Percentiles rank a stretch among this genome's conserved stretches.
phyloP scores from a whole-genome alignment of 64 coral and sea anemone species.

The Anthopleura sola region DNA sequence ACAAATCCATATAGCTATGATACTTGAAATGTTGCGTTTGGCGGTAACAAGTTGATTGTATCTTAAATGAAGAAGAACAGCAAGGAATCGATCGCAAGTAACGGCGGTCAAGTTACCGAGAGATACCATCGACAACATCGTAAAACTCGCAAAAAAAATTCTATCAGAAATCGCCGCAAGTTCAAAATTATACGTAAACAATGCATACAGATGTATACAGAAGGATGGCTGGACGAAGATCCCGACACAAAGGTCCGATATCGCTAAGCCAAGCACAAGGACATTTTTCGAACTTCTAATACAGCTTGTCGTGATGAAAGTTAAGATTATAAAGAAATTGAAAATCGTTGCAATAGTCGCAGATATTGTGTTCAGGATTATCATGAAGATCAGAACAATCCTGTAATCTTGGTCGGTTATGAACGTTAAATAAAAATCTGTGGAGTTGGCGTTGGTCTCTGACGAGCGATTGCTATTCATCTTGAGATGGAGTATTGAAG shows the following conservation, averaged over 20 bases:
- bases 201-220: background rate
- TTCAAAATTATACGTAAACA: background rate
- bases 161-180: background rate
- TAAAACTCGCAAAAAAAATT: background rate
- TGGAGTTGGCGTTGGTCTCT: background rate
- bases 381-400: background rate
- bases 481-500: no score
- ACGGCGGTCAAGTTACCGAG: slow-evolving; percentile 6
- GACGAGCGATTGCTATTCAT: no score
- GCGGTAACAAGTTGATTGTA: slow-evolving; percentile 31
- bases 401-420: background rate
- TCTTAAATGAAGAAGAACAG: slow-evolving; percentile 10
- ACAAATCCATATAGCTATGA: background rate
- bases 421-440: background rate
- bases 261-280: slow-evolving; percentile 27
- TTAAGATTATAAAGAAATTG: slow-evolving; percentile 13
- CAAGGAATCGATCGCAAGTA: slow-evolving; percentile 26
- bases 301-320: background rate
- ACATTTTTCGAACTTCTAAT: slow-evolving; percentile 5
- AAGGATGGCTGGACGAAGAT: slow-evolving; percentile 20
- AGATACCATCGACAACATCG: background rate
- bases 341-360: background rate
- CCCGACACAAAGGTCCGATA: slow-evolving; percentile 24
- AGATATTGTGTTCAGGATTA: background rate
- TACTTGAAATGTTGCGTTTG: background rate